phyloP scores from a whole-genome alignment of 2,888 invertebrate species.

The Amphipyra berbera region DNA sequence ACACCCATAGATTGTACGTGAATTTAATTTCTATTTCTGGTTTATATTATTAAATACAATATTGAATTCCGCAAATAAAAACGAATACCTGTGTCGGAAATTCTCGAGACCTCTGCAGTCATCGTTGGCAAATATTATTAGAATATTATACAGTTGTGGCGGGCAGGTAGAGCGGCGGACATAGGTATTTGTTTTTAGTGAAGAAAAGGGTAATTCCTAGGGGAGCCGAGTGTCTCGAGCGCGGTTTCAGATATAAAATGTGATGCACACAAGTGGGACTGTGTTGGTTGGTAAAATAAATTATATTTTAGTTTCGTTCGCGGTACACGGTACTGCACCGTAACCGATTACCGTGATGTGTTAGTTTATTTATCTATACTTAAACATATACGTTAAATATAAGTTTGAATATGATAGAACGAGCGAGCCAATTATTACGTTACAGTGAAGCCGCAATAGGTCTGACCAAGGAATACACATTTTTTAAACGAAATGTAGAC shows the following conservation, averaged over 20 bases:
- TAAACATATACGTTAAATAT: neutral
- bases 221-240: constrained; percentile 57
- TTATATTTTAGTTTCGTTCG: constrained; percentile 31
- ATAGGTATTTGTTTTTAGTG: constrained; percentile 67
- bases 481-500: constrained; percentile 37
- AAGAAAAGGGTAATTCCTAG: constrained; percentile 69
- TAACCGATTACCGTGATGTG: constrained; percentile 1
- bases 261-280: constrained; percentile 60
- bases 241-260: constrained; percentile 61
- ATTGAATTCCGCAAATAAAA: constrained; percentile 26
- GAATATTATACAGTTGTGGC: constrained; percentile 62
- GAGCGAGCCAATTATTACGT: too few relatives aligned
- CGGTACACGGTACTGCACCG: constrained; percentile 26
- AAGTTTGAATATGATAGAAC: too few relatives aligned
- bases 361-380: neutral
- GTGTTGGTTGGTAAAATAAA: constrained; percentile 52
- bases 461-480: constrained; percentile 4
- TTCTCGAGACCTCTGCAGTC: constrained; percentile 46
- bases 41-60: constrained; percentile 17
- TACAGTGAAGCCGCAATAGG: constrained; percentile 13
- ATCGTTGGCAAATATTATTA: constrained; percentile 60
- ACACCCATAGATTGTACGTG: neutral
- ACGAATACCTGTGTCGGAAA: constrained; percentile 15
- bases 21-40: neutral
- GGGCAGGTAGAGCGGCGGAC: constrained; percentile 52